Conservation (phyloP, 2,888 invertebrate genomes). For the Lissonota sp. region DNA sequence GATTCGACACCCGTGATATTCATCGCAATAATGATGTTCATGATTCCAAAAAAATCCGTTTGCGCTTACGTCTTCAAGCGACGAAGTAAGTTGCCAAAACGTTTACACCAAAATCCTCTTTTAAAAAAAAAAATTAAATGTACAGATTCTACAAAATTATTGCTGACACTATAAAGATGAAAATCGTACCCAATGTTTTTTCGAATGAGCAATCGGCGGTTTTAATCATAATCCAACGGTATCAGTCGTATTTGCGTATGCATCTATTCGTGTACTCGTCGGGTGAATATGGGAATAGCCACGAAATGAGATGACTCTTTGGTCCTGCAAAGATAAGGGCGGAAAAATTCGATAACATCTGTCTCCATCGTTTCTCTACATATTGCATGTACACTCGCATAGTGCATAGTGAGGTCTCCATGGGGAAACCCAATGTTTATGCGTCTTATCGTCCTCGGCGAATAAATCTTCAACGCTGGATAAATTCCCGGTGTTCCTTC, state of each 20-base stretch:
- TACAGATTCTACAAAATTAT: too few species aligned
- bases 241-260: constrained; percentile 35
- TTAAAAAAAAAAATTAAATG: too few species aligned
- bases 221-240: constrained; percentile 31
- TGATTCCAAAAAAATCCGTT: constrained; percentile 84
- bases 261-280: constrained; percentile 31
- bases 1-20: constrained; percentile 84
- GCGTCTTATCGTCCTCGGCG: constrained; percentile 54
- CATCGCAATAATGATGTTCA: constrained; percentile 85
- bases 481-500: constrained; percentile 38
- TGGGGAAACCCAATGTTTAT: too few species aligned
- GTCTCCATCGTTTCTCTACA: constrained; percentile 30
- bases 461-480: constrained; percentile 26
- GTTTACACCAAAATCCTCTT: too few species aligned
- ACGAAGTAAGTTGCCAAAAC: constrained; percentile 67
- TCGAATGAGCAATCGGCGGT: constrained; percentile 25
- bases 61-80: constrained; percentile 73
- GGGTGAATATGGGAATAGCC: constrained; percentile 44
- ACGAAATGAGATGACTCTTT: constrained; percentile 50
- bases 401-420: constrained; percentile 16
- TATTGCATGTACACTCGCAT: background rate
- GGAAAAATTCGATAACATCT: constrained; percentile 53
- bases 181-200: constrained; percentile 10
- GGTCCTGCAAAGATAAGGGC: constrained; percentile 48
- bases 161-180: too few species aligned